Percentiles rank a stretch among this genome's conserved stretches.
Evolutionary conservation across 2,888 invertebrate species (phyloP).

Genomic region (Melanargia galathea): DNA sequence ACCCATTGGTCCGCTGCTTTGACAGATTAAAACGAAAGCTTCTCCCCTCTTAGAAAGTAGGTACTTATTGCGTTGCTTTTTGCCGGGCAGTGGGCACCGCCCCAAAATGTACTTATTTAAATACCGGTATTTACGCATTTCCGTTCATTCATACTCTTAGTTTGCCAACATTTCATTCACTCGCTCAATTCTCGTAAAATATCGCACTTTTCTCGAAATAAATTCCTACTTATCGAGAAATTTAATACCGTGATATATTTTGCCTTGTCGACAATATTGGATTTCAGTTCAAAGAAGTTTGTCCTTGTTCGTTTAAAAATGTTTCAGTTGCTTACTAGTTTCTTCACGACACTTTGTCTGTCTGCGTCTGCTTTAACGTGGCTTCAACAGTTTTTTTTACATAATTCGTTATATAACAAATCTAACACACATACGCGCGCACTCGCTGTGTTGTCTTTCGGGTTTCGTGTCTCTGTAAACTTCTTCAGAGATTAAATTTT

Average conservation of each 20-base stretch:
- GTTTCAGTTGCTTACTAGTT: not conserved
- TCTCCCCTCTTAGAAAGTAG: too few relatives aligned
- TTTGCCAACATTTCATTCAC: slow-evolving; percentile 5
- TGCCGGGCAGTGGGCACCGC: too few relatives aligned
- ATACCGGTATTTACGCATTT: not conserved
- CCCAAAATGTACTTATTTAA: not conserved
- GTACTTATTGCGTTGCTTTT: not conserved
- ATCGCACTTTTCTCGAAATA: slow-evolving; percentile 8
- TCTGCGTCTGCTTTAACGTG: too few relatives aligned
- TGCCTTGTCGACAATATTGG: slow-evolving; percentile 8
- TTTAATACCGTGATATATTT: slow-evolving; percentile 7
- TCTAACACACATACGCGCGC: too few relatives aligned
- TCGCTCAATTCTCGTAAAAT: not conserved
- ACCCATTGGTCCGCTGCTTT: too few relatives aligned
- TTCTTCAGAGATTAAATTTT: too few relatives aligned
- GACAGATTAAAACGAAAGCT: too few relatives aligned
- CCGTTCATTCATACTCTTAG: not conserved
- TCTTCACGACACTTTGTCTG: not conserved
- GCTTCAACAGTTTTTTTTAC: too few relatives aligned
- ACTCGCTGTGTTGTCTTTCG: too few relatives aligned
- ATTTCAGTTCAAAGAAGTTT: not conserved
- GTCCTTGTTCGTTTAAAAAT: slow-evolving; percentile 2
- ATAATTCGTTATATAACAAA: too few relatives aligned
- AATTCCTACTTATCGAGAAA: slow-evolving; percentile 3
- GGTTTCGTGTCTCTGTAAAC: too few relatives aligned